phyloP scores from a whole-genome alignment of 2,113 vertebrate species.

The Nansenia antarctica region DNA sequence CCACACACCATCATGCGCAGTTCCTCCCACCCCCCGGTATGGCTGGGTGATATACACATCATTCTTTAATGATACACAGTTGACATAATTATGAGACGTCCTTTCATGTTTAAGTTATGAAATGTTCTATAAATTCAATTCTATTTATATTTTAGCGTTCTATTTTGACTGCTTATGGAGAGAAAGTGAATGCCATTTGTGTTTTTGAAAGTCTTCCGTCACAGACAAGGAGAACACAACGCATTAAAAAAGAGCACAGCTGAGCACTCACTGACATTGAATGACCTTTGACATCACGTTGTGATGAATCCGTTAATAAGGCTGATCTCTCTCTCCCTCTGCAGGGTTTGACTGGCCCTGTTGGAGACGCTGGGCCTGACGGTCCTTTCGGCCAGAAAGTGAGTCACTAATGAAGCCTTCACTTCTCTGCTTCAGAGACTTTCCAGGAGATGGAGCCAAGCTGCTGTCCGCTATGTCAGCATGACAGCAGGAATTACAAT shows the following conservation, averaged over 20 bases:
- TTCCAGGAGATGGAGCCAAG: constrained; percentile 36
- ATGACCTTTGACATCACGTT: too few relatives aligned
- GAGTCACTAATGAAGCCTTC: constrained; percentile 67
- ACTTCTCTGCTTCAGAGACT: constrained; percentile 46
- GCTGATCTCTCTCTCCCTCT: constrained; percentile 33
- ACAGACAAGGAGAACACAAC: too few relatives aligned
- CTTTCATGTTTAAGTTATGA: neutral
- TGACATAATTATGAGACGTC: neutral
- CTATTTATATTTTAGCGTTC: neutral
- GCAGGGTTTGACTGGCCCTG: constrained; percentile 91
- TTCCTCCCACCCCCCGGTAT: neutral
- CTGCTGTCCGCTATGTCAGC: constrained; percentile 50
- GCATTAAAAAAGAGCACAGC: too few relatives aligned
- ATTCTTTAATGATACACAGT: neutral
- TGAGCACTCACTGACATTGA: neutral
- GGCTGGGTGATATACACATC: neutral
- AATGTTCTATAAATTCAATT: neutral
- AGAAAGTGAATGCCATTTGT: neutral
- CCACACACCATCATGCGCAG: neutral
- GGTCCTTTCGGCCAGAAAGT: constrained; percentile 92
- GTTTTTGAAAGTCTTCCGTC: neutral
- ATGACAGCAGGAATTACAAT: constrained; percentile 37
- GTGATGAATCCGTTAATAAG: too few relatives aligned
- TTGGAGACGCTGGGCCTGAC: constrained; percentile 83
- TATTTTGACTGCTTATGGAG: neutral